Base-by-base conservation (phyloP, 2,797 vertebrate species). In the Sphaeramia orbicularis region DNA sequence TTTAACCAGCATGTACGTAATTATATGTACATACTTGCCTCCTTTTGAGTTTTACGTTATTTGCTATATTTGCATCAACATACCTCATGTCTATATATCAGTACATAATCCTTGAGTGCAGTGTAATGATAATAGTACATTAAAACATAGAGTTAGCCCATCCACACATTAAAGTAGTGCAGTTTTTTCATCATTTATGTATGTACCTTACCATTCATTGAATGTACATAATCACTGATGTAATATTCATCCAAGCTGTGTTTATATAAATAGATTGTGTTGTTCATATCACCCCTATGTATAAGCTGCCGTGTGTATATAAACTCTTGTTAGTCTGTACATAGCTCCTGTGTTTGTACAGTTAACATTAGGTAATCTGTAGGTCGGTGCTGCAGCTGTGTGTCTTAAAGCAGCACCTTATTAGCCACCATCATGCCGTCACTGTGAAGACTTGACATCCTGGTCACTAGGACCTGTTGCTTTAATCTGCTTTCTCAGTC, bases 401-500 rank as follows among this genome's bases (percentile, higher is more conserved):
- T 83, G 71, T 89, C 71, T 86, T 71, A 80, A 66, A 75, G 90
- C 91, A 91, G 56, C 87, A 66, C 76, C 15, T 84, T 40, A 69
- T 75, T 80, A 74, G 60, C 71, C 74, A 76, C 75, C 85, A 71
- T 89, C 91, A 87, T 81, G 88, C 86, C 19, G 63, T 94, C 94
- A 93, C 94, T 96, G 95, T 95, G 95, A 95, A 85, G 58, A 78
- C 80, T 93, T 90, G 83, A 90, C 92, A 79, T 86, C 65, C 48
- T 76, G 82, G 87, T 80, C 85, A 62, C 45, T 77, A 89, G 81
- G 79, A 64, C 78, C 61, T 18, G 66, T 62, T 63, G 77, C 86
- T 87, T 85, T 78, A 74, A 57, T 80, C 64, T 64, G 71, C 78
- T 84, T 71, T 80, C 71, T 86, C 74, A 71, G 72, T 85, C 74